Percentiles rank a stretch among this genome's conserved stretches.
phyloP scores from a whole-genome alignment of 2,888 invertebrate genomes.

The Eupithecia insigniata region DNA sequence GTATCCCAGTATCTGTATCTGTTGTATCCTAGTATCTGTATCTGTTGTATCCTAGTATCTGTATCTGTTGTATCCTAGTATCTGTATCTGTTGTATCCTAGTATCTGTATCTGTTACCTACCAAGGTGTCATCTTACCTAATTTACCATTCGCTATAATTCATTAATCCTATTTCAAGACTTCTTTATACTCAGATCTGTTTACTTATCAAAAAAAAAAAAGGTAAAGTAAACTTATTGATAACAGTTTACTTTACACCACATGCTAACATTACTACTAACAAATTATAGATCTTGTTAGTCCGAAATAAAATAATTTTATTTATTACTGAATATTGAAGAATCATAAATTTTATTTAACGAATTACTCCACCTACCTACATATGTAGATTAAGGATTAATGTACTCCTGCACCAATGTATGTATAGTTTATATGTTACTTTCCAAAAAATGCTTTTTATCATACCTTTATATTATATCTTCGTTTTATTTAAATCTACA shows the following conservation, averaged over 20 bases:
- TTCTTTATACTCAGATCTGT: constrained; percentile 1
- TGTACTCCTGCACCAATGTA: not conserved
- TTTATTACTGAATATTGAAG: not conserved
- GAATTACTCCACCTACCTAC: not conserved
- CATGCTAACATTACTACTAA: too few relatives aligned
- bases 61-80: too few relatives aligned
- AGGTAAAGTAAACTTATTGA: too few relatives aligned
- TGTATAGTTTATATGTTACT: not conserved
- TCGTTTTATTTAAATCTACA: not conserved
- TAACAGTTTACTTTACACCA: too few relatives aligned
- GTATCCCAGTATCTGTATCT: too few relatives aligned
- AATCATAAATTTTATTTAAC: not conserved
- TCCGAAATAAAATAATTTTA: too few relatives aligned
- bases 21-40: too few relatives aligned
- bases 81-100: too few relatives aligned
- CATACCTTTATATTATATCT: not conserved
- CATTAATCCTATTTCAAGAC: not conserved
- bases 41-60: too few relatives aligned
- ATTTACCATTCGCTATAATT: not conserved
- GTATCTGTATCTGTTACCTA: too few relatives aligned
- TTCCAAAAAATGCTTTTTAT: not conserved
- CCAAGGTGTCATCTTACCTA: not conserved
- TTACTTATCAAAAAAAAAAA: too few relatives aligned
- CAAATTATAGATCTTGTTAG: too few relatives aligned
- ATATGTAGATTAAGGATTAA: not conserved